Conservation (phyloP, 1,140 invertebrate species). For the Tetraneura akinire region DNA sequence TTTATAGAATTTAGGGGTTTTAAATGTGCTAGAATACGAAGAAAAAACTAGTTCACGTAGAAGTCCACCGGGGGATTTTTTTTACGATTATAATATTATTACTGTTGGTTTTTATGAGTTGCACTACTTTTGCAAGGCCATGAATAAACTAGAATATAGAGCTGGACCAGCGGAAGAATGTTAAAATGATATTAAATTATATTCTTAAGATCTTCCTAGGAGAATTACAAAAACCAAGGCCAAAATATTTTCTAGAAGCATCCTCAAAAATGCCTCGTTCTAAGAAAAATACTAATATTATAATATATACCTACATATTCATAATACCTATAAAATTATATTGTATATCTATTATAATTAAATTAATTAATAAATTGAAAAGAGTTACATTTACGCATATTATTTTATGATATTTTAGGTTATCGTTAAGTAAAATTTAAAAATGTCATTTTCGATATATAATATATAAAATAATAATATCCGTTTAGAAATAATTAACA, state of each 20-base stretch:
- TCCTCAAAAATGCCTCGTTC: not conserved
- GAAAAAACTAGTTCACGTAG: not conserved
- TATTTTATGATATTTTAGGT: no score
- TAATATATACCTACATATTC: no score
- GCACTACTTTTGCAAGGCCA: conserved; percentile 21
- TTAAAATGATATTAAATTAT: conserved; percentile 45
- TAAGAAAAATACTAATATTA: not conserved
- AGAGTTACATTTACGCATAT: no score
- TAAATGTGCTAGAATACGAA: conserved; percentile 1
- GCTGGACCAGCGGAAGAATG: not conserved
- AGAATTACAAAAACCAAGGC: conserved; percentile 5
- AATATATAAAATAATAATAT: no score
- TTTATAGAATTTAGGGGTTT: conserved; percentile 38
- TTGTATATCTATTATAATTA: no score
- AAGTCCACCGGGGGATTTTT: conserved; percentile 28
- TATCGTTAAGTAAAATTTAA: no score
- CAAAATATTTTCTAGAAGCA: not conserved
- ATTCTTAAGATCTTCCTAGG: conserved; percentile 8
- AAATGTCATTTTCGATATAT: no score
- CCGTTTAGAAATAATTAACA: no score
- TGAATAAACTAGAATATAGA: conserved; percentile 17
- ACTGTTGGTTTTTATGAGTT: conserved; percentile 41
- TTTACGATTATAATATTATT: conserved; percentile 43
- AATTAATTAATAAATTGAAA: no score
- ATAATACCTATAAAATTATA: no score